Percentiles rank a stretch among this genome's conserved stretches.
These are phyloP conservation scores for Drosophila tristis DNA, from an alignment of 1,140 invertebrate species.

Conservation along the genomic window DNA sequence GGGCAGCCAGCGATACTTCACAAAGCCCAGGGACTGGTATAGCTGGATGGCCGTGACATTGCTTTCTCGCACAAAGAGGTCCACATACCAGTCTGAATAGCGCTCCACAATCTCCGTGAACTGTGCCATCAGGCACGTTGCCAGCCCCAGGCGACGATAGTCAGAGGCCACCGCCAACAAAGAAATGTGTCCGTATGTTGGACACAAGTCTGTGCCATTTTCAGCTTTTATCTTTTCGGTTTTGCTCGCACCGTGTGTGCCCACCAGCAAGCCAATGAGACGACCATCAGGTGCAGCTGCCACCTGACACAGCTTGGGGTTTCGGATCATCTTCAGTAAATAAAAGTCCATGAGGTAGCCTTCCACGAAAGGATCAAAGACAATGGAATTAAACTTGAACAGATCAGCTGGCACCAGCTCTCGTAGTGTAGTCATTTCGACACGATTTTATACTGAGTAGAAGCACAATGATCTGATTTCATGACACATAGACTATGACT, in stretches of 20 bases:
- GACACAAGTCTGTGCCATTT: not conserved
- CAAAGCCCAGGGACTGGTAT: constrained; percentile 45
- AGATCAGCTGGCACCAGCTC: constrained; percentile 38
- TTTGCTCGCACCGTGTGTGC: not conserved
- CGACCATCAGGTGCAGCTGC: constrained; percentile 29
- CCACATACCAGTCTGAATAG: constrained; percentile 26
- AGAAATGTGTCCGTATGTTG: constrained; percentile 47
- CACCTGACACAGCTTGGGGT: constrained; percentile 33
- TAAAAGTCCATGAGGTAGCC: constrained; percentile 32
- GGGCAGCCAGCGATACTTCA: constrained; percentile 27
- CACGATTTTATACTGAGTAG: no score
- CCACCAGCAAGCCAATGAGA: constrained; percentile 40
- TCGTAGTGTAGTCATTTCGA: constrained; percentile 36
- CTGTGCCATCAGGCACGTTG: constrained; percentile 16
- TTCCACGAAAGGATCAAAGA: constrained; percentile 40
- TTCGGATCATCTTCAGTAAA: constrained; percentile 22
- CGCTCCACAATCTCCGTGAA: constrained; percentile 16
- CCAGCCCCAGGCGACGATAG: constrained; percentile 49
- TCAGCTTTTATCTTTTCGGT: not conserved
- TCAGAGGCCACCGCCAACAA: constrained; percentile 34
- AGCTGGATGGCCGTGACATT: constrained; percentile 38
- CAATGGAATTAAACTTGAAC: constrained; percentile 47
- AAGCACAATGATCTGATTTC: not conserved
- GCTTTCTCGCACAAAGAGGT: constrained; percentile 42
- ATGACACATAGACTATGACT: no score